Percentiles rank a stretch among this genome's conserved stretches.
Evolutionary conservation across 2,797 vertebrate genomes (phyloP).

Genomic region (Molossus alvarezi): DNA sequence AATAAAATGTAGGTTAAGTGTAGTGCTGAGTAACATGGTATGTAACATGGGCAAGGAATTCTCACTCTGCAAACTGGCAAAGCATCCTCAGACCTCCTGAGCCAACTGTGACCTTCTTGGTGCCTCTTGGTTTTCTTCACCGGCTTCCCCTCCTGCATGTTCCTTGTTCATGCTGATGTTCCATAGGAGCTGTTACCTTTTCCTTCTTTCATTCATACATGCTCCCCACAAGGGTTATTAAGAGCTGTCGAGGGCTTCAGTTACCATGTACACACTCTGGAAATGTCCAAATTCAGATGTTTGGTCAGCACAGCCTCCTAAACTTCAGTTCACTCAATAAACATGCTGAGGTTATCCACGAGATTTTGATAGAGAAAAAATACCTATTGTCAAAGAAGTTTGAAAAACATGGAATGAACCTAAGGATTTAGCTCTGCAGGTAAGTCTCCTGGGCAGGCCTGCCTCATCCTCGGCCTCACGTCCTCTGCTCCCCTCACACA

Average conservation of each 20-base stretch:
- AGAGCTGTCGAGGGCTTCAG: neutral
- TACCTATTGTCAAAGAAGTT: neutral
- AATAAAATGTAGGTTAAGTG: neutral
- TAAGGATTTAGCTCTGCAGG: neutral
- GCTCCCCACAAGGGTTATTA: neutral
- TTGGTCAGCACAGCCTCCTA: neutral
- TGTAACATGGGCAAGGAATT: fast-evolving
- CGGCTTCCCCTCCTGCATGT: neutral
- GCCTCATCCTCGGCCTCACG: neutral
- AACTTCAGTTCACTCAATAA: neutral
- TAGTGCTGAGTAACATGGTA: neutral
- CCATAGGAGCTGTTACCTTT: neutral
- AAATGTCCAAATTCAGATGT: neutral
- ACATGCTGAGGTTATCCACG: neutral
- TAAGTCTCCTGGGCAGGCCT: fast-evolving
- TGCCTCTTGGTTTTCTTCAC: neutral
- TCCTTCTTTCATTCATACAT: neutral
- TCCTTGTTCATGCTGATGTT: fast-evolving
- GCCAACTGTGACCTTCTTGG: fast-evolving
- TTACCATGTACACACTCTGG: neutral
- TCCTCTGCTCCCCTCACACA: neutral
- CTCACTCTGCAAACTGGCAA: fast-evolving
- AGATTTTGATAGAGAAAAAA: neutral
- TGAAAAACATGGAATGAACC: neutral
- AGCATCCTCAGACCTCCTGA: neutral